phyloP scores from a whole-genome alignment of 2,888 invertebrate species.

The Cataglyphis albicans region DNA sequence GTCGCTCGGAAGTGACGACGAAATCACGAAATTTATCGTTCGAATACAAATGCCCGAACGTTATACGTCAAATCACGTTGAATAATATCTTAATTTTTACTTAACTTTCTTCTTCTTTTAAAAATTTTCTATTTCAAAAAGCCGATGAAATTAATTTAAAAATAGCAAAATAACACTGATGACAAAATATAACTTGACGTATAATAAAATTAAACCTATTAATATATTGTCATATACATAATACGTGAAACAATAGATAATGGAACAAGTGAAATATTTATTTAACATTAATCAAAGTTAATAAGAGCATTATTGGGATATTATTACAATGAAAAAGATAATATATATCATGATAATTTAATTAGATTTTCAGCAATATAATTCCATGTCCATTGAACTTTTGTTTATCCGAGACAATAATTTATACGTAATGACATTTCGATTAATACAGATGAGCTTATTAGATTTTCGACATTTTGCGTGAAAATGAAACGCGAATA shows the following conservation, averaged over 20 bases:
- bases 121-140: background rate
- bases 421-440: slow-evolving; percentile 23
- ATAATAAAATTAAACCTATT: background rate
- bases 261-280: slow-evolving; percentile 3
- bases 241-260: background rate
- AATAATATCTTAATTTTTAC: slow-evolving; percentile 33
- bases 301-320: slow-evolving; percentile 2
- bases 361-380: slow-evolving; percentile 29
- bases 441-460: slow-evolving; percentile 41
- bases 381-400: slow-evolving; percentile 35
- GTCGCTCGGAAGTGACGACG: slow-evolving; percentile 73
- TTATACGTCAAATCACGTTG: slow-evolving; percentile 38
- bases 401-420: slow-evolving; percentile 45
- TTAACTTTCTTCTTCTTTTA: slow-evolving; percentile 4
- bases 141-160: background rate
- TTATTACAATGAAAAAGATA: slow-evolving; percentile 21
- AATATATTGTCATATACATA: background rate
- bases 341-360: slow-evolving; percentile 12
- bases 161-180: background rate
- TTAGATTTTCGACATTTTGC: slow-evolving; percentile 59
- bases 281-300: slow-evolving; percentile 32
- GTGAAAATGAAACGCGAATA: slow-evolving; percentile 55
- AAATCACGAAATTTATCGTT: slow-evolving; percentile 72
- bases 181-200: background rate
- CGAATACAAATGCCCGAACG: slow-evolving; percentile 25